A percentile compares a stretch with the other conserved stretches of the same genome.
Conservation (phyloP, 1,140 invertebrate species). For the Samia ricini region DNA sequence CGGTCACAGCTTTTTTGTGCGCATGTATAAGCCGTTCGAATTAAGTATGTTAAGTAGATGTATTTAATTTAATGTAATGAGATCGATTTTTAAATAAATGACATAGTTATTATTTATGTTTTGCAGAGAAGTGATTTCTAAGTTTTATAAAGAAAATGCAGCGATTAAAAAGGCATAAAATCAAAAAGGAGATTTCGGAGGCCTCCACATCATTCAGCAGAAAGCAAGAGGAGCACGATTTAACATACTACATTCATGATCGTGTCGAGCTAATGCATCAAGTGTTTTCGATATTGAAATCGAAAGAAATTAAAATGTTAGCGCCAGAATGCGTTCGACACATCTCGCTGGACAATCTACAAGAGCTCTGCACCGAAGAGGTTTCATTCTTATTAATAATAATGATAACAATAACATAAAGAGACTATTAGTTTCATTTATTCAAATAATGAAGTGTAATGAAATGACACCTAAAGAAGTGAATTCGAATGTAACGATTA, state of each 20-base stretch:
- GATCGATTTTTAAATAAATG: neutral
- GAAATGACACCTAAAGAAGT: too few relatives aligned
- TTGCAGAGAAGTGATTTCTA: neutral
- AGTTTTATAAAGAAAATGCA: conserved; percentile 33
- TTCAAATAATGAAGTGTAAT: too few relatives aligned
- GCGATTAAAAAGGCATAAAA: conserved; percentile 40
- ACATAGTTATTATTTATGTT: neutral
- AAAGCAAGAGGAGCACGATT: conserved; percentile 55
- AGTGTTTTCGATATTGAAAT: conserved; percentile 80
- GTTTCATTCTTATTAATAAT: conserved; percentile 26
- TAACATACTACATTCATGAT: conserved; percentile 81
- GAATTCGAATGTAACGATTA: too few relatives aligned
- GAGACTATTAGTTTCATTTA: too few relatives aligned
- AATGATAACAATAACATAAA: too few relatives aligned
- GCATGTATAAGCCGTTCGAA: neutral
- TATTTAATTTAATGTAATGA: neutral
- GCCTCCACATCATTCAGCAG: conserved; percentile 32
- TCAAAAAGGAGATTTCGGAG: conserved; percentile 49
- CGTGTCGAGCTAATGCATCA: conserved; percentile 81
- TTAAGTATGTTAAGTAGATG: neutral
- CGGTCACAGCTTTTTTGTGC: too few relatives aligned
- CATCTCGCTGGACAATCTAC: conserved; percentile 78
- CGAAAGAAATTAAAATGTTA: conserved; percentile 80
- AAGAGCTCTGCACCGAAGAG: conserved; percentile 81
- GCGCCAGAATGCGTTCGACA: conserved; percentile 79